Evolutionary conservation across 2,113 vertebrate species (phyloP).

Genomic region (Zosterops borbonicus): DNA sequence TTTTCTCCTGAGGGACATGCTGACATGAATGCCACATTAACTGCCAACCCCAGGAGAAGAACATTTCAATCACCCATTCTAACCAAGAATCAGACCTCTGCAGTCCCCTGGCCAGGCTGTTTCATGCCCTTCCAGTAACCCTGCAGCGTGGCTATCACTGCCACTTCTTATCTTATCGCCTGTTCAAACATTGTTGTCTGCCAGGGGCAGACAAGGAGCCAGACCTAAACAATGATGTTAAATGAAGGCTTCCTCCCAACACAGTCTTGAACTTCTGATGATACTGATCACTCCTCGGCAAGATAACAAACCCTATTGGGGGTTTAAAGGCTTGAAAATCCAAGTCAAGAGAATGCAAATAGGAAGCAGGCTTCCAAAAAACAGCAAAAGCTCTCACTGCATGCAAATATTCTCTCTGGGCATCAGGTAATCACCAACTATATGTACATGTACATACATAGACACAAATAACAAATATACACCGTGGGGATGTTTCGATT

Average conservation of each 20-base stretch:
- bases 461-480: neutral
- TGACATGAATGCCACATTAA: conserved; percentile 36
- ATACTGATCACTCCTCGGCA: neutral
- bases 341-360: neutral
- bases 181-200: neutral
- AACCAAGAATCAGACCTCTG: neutral
- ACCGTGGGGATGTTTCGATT: neutral
- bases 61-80: conserved; percentile 56
- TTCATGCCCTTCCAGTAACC: conserved; percentile 59
- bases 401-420: neutral
- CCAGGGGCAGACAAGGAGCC: neutral
- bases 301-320: neutral
- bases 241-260: conserved; percentile 28
- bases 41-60: conserved; percentile 39
- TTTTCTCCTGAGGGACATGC: neutral
- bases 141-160: conserved; percentile 49
- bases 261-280: conserved; percentile 31
- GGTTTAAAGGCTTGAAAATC: neutral
- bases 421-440: neutral
- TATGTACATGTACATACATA: neutral
- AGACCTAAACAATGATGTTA: conserved; percentile 47
- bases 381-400: neutral
- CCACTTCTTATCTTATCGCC: conserved; percentile 54
- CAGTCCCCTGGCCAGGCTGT: conserved; percentile 15
- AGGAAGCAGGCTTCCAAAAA: neutral